Conservation (phyloP, 2,888 invertebrate genomes). For the Sphinx pinastri region DNA sequence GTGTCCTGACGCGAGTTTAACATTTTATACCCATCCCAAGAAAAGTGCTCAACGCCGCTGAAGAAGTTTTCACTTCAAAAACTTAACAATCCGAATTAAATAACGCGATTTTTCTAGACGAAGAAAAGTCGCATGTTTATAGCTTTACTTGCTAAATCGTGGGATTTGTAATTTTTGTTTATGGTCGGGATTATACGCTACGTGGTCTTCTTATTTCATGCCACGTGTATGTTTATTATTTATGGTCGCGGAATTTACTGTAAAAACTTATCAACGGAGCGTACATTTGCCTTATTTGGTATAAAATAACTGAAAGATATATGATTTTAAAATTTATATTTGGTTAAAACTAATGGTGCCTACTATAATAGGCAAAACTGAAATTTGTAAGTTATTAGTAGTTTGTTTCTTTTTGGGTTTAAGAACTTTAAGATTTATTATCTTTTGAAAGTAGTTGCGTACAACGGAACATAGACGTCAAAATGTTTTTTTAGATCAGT, state of each 20-base stretch:
- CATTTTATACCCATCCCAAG: too few species aligned
- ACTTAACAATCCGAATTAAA: too few species aligned
- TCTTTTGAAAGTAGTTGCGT: not conserved
- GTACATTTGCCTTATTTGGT: not conserved
- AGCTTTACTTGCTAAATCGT: too few species aligned
- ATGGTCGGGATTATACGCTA: not conserved
- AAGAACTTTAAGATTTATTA: not conserved
- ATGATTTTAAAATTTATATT: not conserved
- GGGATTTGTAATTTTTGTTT: not conserved
- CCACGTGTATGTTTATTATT: not conserved
- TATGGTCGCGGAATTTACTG: not conserved
- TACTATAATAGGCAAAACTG: too few species aligned
- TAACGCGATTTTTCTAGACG: too few species aligned
- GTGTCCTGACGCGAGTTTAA: too few species aligned
- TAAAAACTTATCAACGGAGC: not conserved
- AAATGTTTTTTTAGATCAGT: not conserved
- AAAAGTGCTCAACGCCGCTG: too few species aligned
- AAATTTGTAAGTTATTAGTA: constrained; percentile 11
- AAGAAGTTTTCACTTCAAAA: too few species aligned
- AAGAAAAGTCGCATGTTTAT: too few species aligned
- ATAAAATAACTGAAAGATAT: not conserved
- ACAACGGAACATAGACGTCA: not conserved
- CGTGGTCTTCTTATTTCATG: not conserved
- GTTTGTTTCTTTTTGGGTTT: not conserved
- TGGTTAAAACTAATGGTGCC: too few species aligned